Conservation (phyloP, 2,797 vertebrate species). For the Cuculus canorus region DNA sequence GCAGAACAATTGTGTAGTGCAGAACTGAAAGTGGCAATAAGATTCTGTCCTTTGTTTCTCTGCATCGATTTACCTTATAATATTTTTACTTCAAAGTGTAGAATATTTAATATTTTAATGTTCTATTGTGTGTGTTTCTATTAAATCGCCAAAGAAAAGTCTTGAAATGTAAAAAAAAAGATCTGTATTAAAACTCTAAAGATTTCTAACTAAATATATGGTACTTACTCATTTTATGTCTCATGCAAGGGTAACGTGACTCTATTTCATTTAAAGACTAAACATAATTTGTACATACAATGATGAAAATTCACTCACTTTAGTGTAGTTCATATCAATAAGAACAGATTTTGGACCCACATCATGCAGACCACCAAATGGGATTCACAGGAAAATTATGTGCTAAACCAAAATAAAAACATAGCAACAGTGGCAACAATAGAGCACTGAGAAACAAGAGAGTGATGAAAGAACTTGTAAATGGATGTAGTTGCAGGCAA, state of each 20-base stretch:
- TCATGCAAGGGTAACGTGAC: neutral
- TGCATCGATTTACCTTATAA: neutral
- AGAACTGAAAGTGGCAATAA: neutral
- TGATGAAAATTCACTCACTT: neutral
- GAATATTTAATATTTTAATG: neutral
- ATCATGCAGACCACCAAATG: neutral
- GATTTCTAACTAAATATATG: neutral
- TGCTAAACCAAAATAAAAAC: slow-evolving; percentile 55
- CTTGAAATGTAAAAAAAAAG: neutral
- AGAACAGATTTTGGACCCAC: neutral
- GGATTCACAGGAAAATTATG: slow-evolving; percentile 30
- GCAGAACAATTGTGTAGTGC: neutral
- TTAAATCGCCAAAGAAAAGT: neutral
- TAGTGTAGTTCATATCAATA: neutral
- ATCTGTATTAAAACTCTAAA: neutral
- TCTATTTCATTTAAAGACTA: neutral
- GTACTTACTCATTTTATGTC: neutral
- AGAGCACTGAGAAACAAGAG: slow-evolving; percentile 32
- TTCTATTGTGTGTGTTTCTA: neutral
- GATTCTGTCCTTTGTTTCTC: neutral
- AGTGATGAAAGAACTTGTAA: neutral
- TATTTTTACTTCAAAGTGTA: neutral
- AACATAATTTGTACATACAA: neutral
- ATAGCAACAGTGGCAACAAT: slow-evolving; percentile 52
- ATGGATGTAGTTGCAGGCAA: slow-evolving; percentile 5